Percentiles rank a stretch among this genome's conserved stretches.
phyloP scores from a whole-genome alignment of 2,888 invertebrate species.

The Drosophila stalkeri region DNA sequence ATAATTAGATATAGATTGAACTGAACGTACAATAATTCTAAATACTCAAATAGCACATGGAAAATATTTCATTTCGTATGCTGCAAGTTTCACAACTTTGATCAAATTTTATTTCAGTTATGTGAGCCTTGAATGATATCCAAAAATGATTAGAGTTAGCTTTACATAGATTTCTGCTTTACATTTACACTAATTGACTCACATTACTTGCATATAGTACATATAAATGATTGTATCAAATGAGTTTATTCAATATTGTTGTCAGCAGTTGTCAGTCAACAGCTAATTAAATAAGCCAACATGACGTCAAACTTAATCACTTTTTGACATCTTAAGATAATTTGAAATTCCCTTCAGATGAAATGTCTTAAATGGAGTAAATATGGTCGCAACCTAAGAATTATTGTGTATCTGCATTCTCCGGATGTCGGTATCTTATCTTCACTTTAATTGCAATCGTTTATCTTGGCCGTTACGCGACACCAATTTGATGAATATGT shows the following conservation, averaged over 20 bases:
- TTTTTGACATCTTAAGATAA: neutral
- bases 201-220: neutral
- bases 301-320: neutral
- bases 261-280: neutral
- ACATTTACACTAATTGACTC: neutral
- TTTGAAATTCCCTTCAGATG: neutral
- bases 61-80: neutral
- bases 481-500: conserved; percentile 21
- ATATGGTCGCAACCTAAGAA: neutral
- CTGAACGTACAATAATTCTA: neutral
- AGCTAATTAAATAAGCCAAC: conserved; percentile 1
- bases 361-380: neutral
- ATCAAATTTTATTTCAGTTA: neutral
- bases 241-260: neutral
- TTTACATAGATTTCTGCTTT: too few relatives aligned
- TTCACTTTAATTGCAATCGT: conserved; percentile 2
- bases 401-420: conserved; percentile 23
- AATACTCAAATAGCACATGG: too few relatives aligned
- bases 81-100: neutral
- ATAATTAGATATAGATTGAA: too few relatives aligned
- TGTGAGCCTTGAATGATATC: neutral
- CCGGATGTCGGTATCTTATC: conserved; percentile 38
- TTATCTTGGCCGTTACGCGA: conserved; percentile 11
- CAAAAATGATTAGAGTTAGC: neutral
- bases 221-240: neutral